phyloP scores from a whole-genome alignment of 2,797 vertebrate species.

The Karalla daura region DNA sequence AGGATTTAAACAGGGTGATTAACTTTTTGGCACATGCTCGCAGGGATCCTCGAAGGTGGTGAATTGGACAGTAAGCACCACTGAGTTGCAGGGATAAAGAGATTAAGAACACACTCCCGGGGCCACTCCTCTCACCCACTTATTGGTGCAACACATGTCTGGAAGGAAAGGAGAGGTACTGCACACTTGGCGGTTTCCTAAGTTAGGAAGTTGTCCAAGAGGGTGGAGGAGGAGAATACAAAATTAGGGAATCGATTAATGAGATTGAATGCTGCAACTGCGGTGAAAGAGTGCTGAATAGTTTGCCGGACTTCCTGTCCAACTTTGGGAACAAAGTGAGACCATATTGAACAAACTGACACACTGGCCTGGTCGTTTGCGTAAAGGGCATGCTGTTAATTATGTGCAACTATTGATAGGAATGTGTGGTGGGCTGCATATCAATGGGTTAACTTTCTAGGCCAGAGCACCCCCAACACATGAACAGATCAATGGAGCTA shows the following conservation, averaged over 20 bases:
- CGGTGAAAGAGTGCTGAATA: slow-evolving; percentile 31
- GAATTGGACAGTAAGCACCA: slow-evolving; percentile 64
- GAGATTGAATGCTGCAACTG: slow-evolving; percentile 64
- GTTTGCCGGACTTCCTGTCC: slow-evolving; percentile 61
- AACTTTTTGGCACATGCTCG: slow-evolving; percentile 64
- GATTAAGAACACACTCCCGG: slow-evolving; percentile 71
- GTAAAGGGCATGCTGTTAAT: slow-evolving; percentile 58
- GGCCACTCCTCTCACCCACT: slow-evolving; percentile 60
- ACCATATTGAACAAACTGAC: slow-evolving; percentile 66
- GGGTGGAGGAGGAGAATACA: slow-evolving; percentile 20
- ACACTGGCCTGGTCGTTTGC: slow-evolving; percentile 33
- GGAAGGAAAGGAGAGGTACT: slow-evolving; percentile 28
- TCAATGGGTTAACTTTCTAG: slow-evolving; percentile 53
- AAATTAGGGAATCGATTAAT: slow-evolving; percentile 50
- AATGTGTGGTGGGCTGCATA: slow-evolving; percentile 46
- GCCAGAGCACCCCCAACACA: slow-evolving; percentile 44
- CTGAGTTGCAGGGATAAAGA: slow-evolving; percentile 71
- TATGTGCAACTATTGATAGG: slow-evolving; percentile 62
- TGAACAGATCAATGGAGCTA: slow-evolving; percentile 44
- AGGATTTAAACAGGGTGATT: slow-evolving; percentile 57
- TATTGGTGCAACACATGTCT: slow-evolving; percentile 61
- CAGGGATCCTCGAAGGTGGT: slow-evolving; percentile 45
- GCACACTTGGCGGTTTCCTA: slow-evolving; percentile 33
- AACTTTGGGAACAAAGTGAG: slow-evolving; percentile 68
- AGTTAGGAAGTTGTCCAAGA: slow-evolving; percentile 24